Conservation (phyloP, 2,888 invertebrate species). For the Diarsia brunnea region DNA sequence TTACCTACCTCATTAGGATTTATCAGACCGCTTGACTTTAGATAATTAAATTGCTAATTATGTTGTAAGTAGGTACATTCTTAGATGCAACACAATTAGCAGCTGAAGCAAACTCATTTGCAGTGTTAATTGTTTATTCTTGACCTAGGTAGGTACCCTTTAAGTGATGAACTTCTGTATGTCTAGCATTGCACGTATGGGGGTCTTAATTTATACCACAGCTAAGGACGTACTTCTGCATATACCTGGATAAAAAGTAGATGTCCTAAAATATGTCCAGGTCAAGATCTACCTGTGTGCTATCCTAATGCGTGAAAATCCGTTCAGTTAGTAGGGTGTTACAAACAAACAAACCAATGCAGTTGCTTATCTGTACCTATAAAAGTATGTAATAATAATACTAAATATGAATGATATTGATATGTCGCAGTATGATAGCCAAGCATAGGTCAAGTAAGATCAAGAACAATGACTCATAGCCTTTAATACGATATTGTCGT, state of each 20-base stretch:
- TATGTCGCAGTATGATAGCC: constrained; percentile 14
- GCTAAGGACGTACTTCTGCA: too few relatives aligned
- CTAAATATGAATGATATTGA: neutral
- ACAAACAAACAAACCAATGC: neutral
- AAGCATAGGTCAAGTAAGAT: constrained; percentile 40
- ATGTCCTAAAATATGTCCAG: neutral
- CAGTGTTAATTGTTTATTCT: constrained; percentile 21
- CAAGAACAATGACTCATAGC: constrained; percentile 45
- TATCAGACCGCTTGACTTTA: neutral
- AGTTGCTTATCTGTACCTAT: too few relatives aligned
- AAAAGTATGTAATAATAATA: too few relatives aligned
- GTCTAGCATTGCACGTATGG: neutral
- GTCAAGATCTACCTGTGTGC: neutral
- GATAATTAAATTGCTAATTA: neutral
- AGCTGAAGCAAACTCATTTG: neutral
- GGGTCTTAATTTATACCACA: too few relatives aligned
- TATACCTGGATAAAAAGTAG: neutral
- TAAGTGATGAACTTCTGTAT: neutral
- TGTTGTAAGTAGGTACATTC: neutral
- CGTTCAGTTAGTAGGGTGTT: too few relatives aligned
- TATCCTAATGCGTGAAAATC: too few relatives aligned
- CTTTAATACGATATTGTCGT: constrained; percentile 32
- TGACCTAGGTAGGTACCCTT: too few relatives aligned
- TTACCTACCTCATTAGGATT: neutral
- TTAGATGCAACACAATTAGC: neutral